Base-by-base conservation (phyloP, 2,797 vertebrate species). In the Hirundo rustica region DNA sequence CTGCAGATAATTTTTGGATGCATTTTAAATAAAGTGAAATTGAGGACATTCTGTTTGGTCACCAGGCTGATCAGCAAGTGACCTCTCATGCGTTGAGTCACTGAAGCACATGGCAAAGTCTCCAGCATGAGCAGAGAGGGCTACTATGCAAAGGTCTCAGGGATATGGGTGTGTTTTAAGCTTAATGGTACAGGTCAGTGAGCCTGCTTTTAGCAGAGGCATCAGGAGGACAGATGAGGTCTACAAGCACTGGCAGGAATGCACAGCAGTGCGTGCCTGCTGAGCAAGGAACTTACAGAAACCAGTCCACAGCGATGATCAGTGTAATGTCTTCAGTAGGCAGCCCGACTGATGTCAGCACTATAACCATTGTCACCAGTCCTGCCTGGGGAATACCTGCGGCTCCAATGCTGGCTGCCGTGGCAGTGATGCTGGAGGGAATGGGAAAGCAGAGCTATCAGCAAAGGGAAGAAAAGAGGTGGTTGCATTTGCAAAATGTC, bases 261-360 rank as follows among this genome's bases (percentile, higher is more conserved):
- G 36, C 50, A 51, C 32, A 86, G 57, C 48, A 58, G 44, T 11
- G 51, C 34, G 8, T n/a, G 58, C 45, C 30, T 71, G 50, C 44
- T 72, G n/a, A 66, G 38, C 42, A 76, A 55, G 58, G 53, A 95
- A 99, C 99, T 99, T 98, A 99, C 99, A 99, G 98, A 97, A 99
- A 99, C 99, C 99, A 99, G 98, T 99, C 99, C 97, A 99, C 99
- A 7, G 99, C 99, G 50, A 99, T 99, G 98, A 99, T 99, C 96
- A 99, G 98, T 1, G 99, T 99, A 96, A 99, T 99, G 97, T 99
- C 99, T 96, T 99, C 99, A 3, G 99, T 99, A 85, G 99, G 99
- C 97, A 99, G 98, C 97, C 99, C 99, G 38, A 99, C 99, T 1
- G 99, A 99, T 66, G 99, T 99, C 98, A 99, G 97, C 97, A 99